Percentiles rank a stretch among this genome's conserved stretches.
Conservation (phyloP, 30 jellyfish, hydroid and myxozoan species). For the Aurelia aurita region DNA sequence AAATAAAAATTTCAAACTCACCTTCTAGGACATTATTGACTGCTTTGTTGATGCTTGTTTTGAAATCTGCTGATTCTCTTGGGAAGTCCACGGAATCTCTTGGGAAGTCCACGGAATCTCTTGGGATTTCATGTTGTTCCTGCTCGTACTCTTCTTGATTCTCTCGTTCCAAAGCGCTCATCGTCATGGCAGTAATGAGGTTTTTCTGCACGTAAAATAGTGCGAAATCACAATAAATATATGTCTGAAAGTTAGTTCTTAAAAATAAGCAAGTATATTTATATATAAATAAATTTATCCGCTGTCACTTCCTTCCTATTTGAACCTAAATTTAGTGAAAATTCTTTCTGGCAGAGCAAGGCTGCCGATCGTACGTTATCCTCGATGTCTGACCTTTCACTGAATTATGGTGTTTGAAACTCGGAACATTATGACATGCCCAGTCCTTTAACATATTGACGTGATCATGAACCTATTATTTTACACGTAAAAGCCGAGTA, state of each 20-base stretch:
- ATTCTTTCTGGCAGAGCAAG: too few relatives aligned
- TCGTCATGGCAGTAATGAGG: slow-evolving; percentile 57
- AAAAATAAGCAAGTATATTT: too few relatives aligned
- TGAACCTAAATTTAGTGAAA: too few relatives aligned
- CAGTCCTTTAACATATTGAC: slow-evolving; percentile 55
- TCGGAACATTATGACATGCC: neutral
- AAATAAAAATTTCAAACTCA: neutral
- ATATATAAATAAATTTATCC: too few relatives aligned
- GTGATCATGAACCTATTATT: slow-evolving; percentile 60
- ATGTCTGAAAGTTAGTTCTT: too few relatives aligned
- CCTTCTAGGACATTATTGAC: slow-evolving; percentile 86
- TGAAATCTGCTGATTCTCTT: slow-evolving; percentile 47
- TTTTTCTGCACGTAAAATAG: slow-evolving; percentile 52
- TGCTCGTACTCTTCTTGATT: slow-evolving; percentile 50
- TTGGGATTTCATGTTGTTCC: slow-evolving; percentile 18
- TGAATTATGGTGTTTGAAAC: neutral
- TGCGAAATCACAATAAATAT: slow-evolving; percentile 1
- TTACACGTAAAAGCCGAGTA: slow-evolving; percentile 62
- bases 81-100: slow-evolving; percentile 3
- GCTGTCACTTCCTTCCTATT: too few relatives aligned
- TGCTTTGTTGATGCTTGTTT: slow-evolving; percentile 74
- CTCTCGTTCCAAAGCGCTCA: slow-evolving; percentile 63
- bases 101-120: neutral
- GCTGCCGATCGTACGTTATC: too few relatives aligned
- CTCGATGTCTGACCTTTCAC: neutral